Percentiles rank a stretch among this genome's conserved stretches.
These are phyloP conservation scores for Saimiri boliviensis DNA, from an alignment of 2,113 vertebrate species.

Conservation along the genomic window DNA sequence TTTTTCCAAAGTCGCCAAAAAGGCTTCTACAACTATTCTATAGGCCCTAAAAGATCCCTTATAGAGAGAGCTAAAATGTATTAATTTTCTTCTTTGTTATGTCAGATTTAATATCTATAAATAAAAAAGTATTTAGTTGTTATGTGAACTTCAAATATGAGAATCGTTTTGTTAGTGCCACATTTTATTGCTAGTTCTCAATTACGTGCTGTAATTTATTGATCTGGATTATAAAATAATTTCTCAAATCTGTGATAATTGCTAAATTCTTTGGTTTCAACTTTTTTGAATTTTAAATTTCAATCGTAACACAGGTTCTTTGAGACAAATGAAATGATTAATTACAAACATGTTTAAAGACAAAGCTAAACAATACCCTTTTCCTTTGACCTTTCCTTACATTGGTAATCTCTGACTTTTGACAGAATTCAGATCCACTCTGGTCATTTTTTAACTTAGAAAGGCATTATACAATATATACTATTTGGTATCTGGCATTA, in stretches of 20 bases:
- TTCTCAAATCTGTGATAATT: not conserved
- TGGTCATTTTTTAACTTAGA: not conserved
- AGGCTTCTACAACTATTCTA: not conserved
- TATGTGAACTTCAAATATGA: conserved; percentile 16
- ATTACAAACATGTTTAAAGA: not conserved
- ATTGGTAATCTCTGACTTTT: not conserved
- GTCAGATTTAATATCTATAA: not conserved
- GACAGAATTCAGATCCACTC: not conserved
- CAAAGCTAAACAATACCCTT: not conserved
- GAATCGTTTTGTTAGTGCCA: not conserved
- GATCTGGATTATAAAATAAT: not conserved
- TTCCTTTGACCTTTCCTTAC: not conserved
- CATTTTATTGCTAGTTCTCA: not conserved
- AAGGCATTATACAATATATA: not conserved
- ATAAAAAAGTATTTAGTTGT: not conserved
- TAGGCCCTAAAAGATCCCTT: not conserved
- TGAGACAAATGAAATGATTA: not conserved
- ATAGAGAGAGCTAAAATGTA: not conserved
- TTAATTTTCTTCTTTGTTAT: not conserved
- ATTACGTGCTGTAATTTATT: not conserved
- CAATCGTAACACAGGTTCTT: not conserved
- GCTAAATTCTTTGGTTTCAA: not conserved
- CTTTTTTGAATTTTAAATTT: not conserved
- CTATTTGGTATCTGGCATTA: not conserved
- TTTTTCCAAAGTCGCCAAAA: not conserved